Evolutionary conservation across 2,888 invertebrate genomes (phyloP).

Genomic region (Drosophila koepferae): DNA sequence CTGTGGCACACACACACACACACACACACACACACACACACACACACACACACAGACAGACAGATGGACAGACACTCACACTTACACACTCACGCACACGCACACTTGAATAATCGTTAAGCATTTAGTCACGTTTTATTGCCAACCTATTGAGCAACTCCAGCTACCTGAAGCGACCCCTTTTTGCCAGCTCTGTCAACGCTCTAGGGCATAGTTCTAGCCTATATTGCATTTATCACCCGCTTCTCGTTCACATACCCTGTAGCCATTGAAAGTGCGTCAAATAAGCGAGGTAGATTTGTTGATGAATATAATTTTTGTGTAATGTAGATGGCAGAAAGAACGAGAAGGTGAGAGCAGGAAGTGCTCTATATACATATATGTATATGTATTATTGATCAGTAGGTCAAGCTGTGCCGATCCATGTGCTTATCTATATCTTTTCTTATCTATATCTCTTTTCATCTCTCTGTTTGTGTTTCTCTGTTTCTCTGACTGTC

Average conservation of each 20-base stretch:
- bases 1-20: constrained; percentile 35
- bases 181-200: constrained; percentile 1
- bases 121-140: constrained; percentile 70
- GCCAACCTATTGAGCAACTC: constrained; percentile 42
- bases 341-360: too few relatives aligned
- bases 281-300: neutral
- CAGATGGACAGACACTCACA: neutral
- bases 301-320: neutral
- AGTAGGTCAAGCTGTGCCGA: too few relatives aligned
- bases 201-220: constrained; percentile 29
- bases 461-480: too few relatives aligned
- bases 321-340: too few relatives aligned
- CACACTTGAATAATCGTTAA: constrained; percentile 65
- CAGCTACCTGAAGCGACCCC: constrained; percentile 7
- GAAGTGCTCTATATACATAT: too few relatives aligned
- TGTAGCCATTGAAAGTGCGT: constrained; percentile 2
- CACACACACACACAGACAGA: constrained; percentile 2
- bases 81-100: constrained; percentile 4
- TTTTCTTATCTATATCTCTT: too few relatives aligned
- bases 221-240: constrained; percentile 33
- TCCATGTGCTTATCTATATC: too few relatives aligned
- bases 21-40: constrained; percentile 8
- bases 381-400: too few relatives aligned
- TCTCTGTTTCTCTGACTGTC: too few relatives aligned
- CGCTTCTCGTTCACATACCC: constrained; percentile 7